Percentiles rank a stretch among this genome's conserved stretches.
phyloP scores from a whole-genome alignment of 1,140 invertebrate species.

The Zaprionus gabonicus region DNA sequence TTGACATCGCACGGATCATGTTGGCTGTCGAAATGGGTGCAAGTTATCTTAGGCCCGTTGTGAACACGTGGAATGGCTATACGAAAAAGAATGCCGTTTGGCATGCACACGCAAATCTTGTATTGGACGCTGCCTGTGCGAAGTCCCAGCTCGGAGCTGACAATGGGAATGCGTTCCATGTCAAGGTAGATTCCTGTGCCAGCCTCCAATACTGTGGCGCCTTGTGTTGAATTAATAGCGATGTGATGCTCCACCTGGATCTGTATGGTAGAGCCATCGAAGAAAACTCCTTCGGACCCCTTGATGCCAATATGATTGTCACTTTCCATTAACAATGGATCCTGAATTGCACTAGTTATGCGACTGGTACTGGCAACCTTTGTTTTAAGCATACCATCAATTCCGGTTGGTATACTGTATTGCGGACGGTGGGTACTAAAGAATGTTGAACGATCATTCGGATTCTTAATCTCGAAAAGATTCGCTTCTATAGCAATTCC shows the following conservation, averaged over 20 bases:
- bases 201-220: constrained; percentile 89
- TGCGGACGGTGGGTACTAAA: constrained; percentile 91
- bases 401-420: constrained; percentile 89
- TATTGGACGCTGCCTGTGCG: constrained; percentile 87
- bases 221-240: constrained; percentile 91
- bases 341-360: constrained; percentile 89
- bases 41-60: constrained; percentile 86
- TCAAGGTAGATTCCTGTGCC: constrained; percentile 90
- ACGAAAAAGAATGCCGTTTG: constrained; percentile 91
- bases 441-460: constrained; percentile 87
- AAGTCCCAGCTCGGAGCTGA: constrained; percentile 85
- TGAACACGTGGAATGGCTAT: constrained; percentile 88
- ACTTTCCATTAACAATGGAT: constrained; percentile 88
- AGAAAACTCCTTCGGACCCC: constrained; percentile 88
- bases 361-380: constrained; percentile 89
- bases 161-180: constrained; percentile 89
- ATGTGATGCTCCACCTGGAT: constrained; percentile 92
- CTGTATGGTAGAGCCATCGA: constrained; percentile 88
- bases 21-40: constrained; percentile 87
- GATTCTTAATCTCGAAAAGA: constrained; percentile 89
- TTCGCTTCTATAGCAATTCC: constrained; percentile 89
- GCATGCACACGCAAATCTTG: constrained; percentile 95
- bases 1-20: constrained; percentile 88
- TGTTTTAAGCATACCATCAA: constrained; percentile 88
- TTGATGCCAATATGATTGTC: constrained; percentile 69